phyloP scores from a whole-genome alignment of 2,797 vertebrate genomes.

The Naso thynnoides region DNA sequence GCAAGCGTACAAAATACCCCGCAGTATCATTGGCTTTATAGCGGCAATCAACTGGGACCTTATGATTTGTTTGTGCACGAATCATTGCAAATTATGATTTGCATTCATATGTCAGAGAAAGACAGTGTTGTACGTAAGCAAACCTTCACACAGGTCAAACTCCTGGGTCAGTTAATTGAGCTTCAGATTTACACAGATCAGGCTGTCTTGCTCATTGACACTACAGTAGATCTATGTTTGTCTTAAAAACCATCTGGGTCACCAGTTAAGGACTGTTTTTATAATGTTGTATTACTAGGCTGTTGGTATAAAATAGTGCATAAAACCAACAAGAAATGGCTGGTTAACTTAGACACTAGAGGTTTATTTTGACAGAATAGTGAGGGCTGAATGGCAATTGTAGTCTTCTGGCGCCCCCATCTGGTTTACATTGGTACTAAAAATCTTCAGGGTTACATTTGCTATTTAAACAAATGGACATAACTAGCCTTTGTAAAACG shows the following conservation, averaged over 20 bases:
- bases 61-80: neutral
- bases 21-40: conserved; percentile 66
- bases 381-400: neutral
- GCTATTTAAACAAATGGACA: neutral
- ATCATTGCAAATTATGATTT: rapidly evolving
- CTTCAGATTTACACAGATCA: no score
- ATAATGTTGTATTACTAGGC: neutral
- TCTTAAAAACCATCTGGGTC: neutral
- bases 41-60: neutral
- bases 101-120: neutral
- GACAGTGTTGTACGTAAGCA: neutral
- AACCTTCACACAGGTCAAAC: neutral
- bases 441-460: neutral
- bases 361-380: conserved; percentile 1
- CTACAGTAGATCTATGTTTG: neutral
- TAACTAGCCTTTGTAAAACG: neutral
- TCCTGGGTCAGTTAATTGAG: neutral
- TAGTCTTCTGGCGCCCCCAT: conserved; percentile 55
- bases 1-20: conserved; percentile 79
- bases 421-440: conserved; percentile 2
- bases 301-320: neutral
- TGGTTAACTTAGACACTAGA: neutral
- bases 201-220: neutral
- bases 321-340: neutral
- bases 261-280: neutral